These are phyloP conservation scores for Nanorana parkeri DNA, from an alignment of 2,113 vertebrate genomes.

Conservation along the genomic window DNA sequence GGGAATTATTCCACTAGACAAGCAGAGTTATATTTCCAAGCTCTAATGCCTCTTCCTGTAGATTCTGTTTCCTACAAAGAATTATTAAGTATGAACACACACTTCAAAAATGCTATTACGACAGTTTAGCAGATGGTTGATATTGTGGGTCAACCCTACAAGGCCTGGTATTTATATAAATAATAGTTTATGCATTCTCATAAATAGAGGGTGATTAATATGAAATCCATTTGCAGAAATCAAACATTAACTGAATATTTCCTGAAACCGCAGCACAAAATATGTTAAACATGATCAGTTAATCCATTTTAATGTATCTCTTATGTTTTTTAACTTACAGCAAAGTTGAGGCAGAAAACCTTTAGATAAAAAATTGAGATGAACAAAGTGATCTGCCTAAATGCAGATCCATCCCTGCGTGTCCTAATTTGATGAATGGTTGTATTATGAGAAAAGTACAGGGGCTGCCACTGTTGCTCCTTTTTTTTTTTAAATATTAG, in stretches of 20 bases:
- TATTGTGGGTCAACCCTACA: constrained; percentile 67
- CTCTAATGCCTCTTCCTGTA: constrained; percentile 65
- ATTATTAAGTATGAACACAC: constrained; percentile 67
- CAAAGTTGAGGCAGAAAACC: not conserved
- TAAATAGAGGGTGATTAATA: constrained; percentile 85
- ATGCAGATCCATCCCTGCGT: too few relatives aligned
- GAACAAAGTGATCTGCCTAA: too few relatives aligned
- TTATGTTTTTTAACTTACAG: constrained; percentile 65
- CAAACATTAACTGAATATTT: constrained; percentile 76
- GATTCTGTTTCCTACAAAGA: constrained; percentile 65
- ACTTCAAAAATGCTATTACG: constrained; percentile 75
- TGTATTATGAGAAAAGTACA: too few relatives aligned
- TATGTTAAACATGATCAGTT: constrained; percentile 75
- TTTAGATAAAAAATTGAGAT: too few relatives aligned
- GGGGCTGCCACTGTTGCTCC: too few relatives aligned
- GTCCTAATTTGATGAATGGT: too few relatives aligned
- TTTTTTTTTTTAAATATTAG: too few relatives aligned
- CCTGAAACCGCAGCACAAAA: constrained; percentile 74
- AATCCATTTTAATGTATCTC: constrained; percentile 73
- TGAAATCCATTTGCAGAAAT: constrained; percentile 80
- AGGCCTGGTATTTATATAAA: constrained; percentile 82
- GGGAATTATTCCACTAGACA: constrained; percentile 64
- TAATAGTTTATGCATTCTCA: constrained; percentile 83
- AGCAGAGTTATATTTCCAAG: constrained; percentile 66
- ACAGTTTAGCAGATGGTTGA: constrained; percentile 73